Base-by-base conservation (phyloP, 1,140 invertebrate species). In the Dreissena rostriformis region DNA sequence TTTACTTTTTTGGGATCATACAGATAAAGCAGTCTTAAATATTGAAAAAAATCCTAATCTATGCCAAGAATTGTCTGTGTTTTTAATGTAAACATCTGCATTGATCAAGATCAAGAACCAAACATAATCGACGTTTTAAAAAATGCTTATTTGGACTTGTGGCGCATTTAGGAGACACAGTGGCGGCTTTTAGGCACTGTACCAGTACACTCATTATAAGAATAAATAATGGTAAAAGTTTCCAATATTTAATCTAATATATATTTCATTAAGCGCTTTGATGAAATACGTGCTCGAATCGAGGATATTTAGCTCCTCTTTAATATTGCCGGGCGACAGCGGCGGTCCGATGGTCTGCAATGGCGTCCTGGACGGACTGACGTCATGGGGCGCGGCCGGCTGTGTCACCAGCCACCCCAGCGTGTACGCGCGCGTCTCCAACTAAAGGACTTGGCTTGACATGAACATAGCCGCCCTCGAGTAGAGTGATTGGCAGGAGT, bases 331-430 rank as follows among this genome's bases (percentile, higher is more conserved):
- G 85, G 85, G 86, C 29, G 87, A 88, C 66, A 86, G 87, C 78
- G 87, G 87, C 15, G 85, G 87, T n/a, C 87, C 87, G 22, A 71
- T 86, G 78, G 75, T 85, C 0, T 84, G 82, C 68, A 51, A 61
- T 49, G 65, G 63, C 26, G 53, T 67, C 4, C 70, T 88, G 11
- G 76, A 70, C 57, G 87, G 87, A 29, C 70, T 88, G 15, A 83
- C 87, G 0, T 86, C 87, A 24, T 88, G 87, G 87, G 85, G 87
- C 14, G 24, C 39, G 7, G 22, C 17, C 15, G 53, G 61, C 14
- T 88, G 87, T 72, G 51, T 15, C 11, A 53, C 71, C 19, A 55
- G 12, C 28, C 49, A 10, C 19, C 80, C 80, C 22, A 74, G 71
- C 53, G 80, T 82, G 1, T 82, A 82, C 63, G 70, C 80, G 10